Percentiles rank a stretch among this genome's conserved stretches.
Conservation (phyloP, 2,797 vertebrate genomes). For the Falco biarmicus region DNA sequence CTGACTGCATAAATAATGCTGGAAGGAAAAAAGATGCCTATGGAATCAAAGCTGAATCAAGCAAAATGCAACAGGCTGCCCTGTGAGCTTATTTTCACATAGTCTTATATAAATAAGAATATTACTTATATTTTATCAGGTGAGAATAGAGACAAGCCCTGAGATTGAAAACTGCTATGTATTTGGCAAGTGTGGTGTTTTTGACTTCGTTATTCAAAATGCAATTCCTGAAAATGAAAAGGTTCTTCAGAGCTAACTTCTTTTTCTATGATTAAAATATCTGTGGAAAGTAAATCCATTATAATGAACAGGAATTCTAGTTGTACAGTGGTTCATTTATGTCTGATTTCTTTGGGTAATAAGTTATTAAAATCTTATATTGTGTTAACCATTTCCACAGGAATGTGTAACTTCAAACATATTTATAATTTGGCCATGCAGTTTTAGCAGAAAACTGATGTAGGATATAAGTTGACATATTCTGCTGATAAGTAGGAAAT, state of each 20-base stretch:
- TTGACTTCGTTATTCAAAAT: not conserved
- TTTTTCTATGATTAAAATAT: not conserved
- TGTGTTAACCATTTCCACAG: not conserved
- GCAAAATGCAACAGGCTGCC: conserved; percentile 70
- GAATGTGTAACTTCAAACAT: not conserved
- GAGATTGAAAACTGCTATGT: not conserved
- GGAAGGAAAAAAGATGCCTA: conserved; percentile 50
- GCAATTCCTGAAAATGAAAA: not conserved
- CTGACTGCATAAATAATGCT: conserved; percentile 94
- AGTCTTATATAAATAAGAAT: conserved; percentile 1
- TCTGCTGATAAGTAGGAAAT: not conserved
- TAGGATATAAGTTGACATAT: not conserved
- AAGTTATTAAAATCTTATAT: not conserved
- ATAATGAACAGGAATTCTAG: not conserved
- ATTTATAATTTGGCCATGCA: not conserved
- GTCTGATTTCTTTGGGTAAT: not conserved
- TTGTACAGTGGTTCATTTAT: not conserved
- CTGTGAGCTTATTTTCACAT: conserved; percentile 2
- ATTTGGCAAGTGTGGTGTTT: not conserved
- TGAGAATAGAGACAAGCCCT: not conserved
- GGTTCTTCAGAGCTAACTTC: not conserved
- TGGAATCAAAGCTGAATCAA: conserved; percentile 71
- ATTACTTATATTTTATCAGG: conserved; percentile 6
- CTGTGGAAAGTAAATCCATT: not conserved
- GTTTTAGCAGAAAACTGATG: not conserved